phyloP scores from a whole-genome alignment of 2,888 invertebrate genomes.

The Pogonocherus hispidulus region DNA sequence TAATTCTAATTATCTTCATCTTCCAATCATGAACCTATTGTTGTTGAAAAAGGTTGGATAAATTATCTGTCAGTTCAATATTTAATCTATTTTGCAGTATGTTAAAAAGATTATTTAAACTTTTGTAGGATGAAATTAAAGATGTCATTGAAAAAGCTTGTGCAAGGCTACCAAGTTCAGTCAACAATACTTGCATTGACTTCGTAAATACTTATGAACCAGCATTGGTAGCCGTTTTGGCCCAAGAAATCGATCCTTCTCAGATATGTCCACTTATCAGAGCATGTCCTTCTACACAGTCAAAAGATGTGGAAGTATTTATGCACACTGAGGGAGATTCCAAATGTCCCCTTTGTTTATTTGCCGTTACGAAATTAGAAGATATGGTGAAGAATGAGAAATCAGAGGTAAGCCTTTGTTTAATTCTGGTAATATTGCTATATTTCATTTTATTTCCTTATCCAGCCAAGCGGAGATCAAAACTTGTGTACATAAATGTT shows the following conservation, averaged over 20 bases:
- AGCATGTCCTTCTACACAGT: conserved; percentile 74
- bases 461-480: neutral
- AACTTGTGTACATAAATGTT: neutral
- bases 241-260: conserved; percentile 84
- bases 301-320: conserved; percentile 72
- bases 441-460: neutral
- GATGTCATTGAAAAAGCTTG: conserved; percentile 79
- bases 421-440: neutral
- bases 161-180: conserved; percentile 74
- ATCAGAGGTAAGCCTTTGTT: conserved; percentile 75
- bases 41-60: too few relatives aligned
- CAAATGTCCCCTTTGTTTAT: conserved; percentile 87
- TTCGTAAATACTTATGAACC: conserved; percentile 87
- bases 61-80: too few relatives aligned
- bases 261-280: conserved; percentile 81
- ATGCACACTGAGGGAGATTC: conserved; percentile 73
- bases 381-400: conserved; percentile 79
- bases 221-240: conserved; percentile 82
- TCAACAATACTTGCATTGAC: conserved; percentile 77
- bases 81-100: too few relatives aligned
- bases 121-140: conserved; percentile 79
- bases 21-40: too few relatives aligned
- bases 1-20: too few relatives aligned
- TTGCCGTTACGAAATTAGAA: conserved; percentile 85
- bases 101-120: too few relatives aligned